phyloP scores from a whole-genome alignment of 2,113 vertebrate genomes.

The Rhineura floridana region DNA sequence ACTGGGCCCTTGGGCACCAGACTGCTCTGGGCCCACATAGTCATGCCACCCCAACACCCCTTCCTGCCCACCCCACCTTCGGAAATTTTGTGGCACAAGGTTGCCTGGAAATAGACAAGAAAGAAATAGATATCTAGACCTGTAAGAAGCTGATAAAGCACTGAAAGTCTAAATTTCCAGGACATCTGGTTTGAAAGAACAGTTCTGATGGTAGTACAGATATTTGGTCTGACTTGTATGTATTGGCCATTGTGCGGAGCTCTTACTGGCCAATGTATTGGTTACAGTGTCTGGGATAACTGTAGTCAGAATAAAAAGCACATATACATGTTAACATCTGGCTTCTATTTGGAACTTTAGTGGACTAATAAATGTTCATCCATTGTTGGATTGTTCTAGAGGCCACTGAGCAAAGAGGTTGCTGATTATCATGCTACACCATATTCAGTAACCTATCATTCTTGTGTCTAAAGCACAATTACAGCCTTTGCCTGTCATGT shows the following conservation, averaged over 20 bases:
- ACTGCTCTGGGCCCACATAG: too few relatives aligned
- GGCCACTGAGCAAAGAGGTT: neutral
- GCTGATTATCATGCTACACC: neutral
- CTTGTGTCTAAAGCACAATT: neutral
- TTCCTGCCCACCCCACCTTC: too few relatives aligned
- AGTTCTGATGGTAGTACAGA: neutral
- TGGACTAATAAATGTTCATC: neutral
- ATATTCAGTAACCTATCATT: neutral
- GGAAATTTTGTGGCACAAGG: neutral
- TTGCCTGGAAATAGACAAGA: neutral
- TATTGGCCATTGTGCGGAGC: neutral
- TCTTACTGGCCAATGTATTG: neutral
- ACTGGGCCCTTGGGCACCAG: too few relatives aligned
- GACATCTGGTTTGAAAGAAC: neutral
- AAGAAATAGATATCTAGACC: neutral
- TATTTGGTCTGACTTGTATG: neutral
- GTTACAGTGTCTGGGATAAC: neutral
- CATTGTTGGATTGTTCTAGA: neutral
- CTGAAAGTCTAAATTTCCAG: neutral
- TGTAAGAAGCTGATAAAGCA: neutral
- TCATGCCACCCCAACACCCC: too few relatives aligned
- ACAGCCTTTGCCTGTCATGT: neutral
- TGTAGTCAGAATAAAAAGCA: neutral
- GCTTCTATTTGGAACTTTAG: neutral
- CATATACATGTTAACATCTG: neutral